These are phyloP conservation scores for Caenorhabditis sp. DNA, from an alignment of 2,888 invertebrate genomes.

Conservation along the genomic window DNA sequence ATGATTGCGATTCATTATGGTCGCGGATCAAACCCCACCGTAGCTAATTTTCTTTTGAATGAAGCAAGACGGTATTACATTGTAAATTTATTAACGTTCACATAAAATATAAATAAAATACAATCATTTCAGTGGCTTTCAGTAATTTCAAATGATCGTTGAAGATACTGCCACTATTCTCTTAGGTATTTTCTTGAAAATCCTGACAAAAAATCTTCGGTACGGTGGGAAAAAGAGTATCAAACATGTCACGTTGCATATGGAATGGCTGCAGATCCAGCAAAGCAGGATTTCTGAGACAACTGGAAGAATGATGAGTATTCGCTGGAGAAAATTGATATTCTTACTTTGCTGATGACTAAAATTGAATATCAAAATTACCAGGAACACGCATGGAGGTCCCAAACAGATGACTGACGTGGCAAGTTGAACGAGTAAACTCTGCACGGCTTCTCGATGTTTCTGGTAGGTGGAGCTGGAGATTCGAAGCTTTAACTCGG, in stretches of 20 bases:
- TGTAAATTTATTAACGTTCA: too few relatives aligned
- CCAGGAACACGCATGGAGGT: slow-evolving; percentile 3
- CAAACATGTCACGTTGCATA: slow-evolving; percentile 10
- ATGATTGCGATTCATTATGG: too few relatives aligned
- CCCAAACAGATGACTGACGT: neutral
- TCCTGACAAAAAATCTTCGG: slow-evolving; percentile 12
- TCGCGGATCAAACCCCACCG: too few relatives aligned
- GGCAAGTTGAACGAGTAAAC: slow-evolving; percentile 6
- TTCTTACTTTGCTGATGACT: neutral
- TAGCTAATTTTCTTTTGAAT: too few relatives aligned
- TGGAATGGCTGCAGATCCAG: slow-evolving; percentile 28
- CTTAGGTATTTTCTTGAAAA: too few relatives aligned
- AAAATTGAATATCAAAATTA: neutral
- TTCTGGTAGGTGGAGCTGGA: slow-evolving; percentile 5
- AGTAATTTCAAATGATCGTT: too few relatives aligned
- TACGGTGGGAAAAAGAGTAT: slow-evolving; percentile 27
- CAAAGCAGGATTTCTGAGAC: slow-evolving; percentile 13
- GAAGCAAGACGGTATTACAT: too few relatives aligned
- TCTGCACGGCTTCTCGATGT: slow-evolving; percentile 17
- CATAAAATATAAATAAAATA: too few relatives aligned
- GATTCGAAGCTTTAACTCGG: neutral
- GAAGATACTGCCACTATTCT: too few relatives aligned
- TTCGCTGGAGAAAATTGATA: too few relatives aligned
- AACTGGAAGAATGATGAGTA: too few relatives aligned
- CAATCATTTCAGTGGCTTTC: too few relatives aligned